These are phyloP conservation scores for Potamarius usumacintae DNA, from an alignment of 2,113 vertebrate species.

Conservation along the genomic window DNA sequence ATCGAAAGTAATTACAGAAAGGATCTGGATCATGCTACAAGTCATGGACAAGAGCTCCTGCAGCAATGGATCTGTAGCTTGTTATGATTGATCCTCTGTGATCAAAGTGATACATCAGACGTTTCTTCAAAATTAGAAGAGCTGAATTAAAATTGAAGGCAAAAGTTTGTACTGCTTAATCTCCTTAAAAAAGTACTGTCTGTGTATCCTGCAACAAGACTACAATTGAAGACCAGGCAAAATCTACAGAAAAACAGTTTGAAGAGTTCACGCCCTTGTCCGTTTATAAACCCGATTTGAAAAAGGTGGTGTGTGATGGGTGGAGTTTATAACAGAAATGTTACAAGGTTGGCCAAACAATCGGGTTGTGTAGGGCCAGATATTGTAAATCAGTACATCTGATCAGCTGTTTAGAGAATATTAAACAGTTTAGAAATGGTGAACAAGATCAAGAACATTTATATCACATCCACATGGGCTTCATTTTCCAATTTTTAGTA, in stretches of 20 bases:
- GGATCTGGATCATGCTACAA: slow-evolving; percentile 4
- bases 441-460: background rate
- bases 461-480: background rate
- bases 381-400: background rate
- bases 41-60: background rate
- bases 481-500: background rate
- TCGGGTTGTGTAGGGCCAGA: background rate
- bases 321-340: background rate
- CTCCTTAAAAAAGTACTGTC: background rate
- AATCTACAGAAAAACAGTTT: background rate
- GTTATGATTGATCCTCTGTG: slow-evolving; percentile 8
- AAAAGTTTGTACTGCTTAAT: background rate
- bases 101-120: background rate
- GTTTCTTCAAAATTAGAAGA: background rate
- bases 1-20: slow-evolving; percentile 27
- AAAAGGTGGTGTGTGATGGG: background rate
- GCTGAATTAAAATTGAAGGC: background rate
- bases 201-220: background rate
- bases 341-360: background rate
- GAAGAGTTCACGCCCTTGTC: background rate
- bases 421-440: background rate
- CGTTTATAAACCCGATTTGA: background rate
- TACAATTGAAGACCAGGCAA: background rate
- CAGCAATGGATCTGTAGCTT: background rate
- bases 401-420: background rate